Evolutionary conservation across 2,888 invertebrate species (phyloP).

Genomic region (Odontothrips loti): DNA sequence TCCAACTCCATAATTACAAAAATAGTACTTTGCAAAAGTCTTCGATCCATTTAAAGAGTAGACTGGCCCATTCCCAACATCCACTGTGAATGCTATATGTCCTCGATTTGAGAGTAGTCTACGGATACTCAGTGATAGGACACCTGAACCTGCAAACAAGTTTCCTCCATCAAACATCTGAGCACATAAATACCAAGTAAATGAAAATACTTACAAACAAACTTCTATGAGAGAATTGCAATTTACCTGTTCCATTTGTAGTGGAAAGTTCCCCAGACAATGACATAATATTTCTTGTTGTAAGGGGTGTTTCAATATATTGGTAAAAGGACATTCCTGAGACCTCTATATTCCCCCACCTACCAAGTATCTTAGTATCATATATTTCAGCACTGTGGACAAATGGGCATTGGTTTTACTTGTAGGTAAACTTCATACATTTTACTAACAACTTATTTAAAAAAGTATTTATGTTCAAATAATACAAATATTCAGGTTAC

Average conservation of each 20-base stretch:
- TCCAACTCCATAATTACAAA: conserved; percentile 59
- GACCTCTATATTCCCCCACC: conserved; percentile 61
- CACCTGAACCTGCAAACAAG: conserved; percentile 59
- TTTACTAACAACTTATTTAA: neutral
- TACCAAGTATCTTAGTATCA: conserved; percentile 29
- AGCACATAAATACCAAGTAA: neutral
- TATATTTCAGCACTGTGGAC: neutral
- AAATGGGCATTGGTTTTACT: conserved; percentile 1
- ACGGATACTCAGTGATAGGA: conserved; percentile 71
- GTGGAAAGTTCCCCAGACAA: conserved; percentile 77
- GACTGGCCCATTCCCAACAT: conserved; percentile 79
- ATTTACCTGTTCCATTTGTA: conserved; percentile 77
- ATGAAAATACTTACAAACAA: conserved; percentile 28
- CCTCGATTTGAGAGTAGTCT: conserved; percentile 76
- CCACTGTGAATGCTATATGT: conserved; percentile 82
- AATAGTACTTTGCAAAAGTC: conserved; percentile 63
- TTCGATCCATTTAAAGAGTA: conserved; percentile 75
- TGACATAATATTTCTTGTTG: conserved; percentile 76
- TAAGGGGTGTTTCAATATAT: conserved; percentile 89
- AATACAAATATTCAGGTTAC: conserved; percentile 32
- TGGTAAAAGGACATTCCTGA: conserved; percentile 91
- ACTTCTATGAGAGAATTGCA: neutral
- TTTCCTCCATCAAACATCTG: neutral
- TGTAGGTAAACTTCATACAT: no score
- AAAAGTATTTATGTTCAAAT: neutral